Percentiles rank a stretch among this genome's conserved stretches.
phyloP scores from a whole-genome alignment of 35 echinoderm and acorn worm genomes.

The Stichopus chloronotus region DNA sequence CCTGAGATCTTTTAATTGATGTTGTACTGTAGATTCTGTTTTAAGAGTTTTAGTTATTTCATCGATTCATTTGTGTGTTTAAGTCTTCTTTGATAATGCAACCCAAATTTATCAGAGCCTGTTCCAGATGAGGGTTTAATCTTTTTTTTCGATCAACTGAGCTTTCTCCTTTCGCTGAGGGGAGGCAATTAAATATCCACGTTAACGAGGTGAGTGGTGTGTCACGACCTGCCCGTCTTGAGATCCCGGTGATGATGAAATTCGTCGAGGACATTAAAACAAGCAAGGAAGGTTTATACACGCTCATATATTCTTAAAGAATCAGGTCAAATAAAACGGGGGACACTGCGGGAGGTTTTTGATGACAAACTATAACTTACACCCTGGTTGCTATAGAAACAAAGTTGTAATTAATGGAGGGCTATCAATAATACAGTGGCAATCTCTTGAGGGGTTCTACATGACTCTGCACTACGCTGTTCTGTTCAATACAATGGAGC shows the following conservation, averaged over 20 bases:
- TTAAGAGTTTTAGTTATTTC: background rate
- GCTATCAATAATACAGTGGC: background rate
- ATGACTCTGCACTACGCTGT: too few relatives aligned
- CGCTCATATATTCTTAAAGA: background rate
- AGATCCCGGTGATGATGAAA: background rate
- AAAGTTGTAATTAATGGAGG: background rate
- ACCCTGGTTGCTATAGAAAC: background rate
- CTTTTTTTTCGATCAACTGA: too few relatives aligned
- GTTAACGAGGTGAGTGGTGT: too few relatives aligned
- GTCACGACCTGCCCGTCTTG: too few relatives aligned
- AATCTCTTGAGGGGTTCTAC: background rate
- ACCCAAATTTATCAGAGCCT: background rate
- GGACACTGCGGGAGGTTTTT: background rate
- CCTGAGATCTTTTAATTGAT: background rate
- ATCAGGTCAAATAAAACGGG: background rate
- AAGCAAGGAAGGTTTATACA: background rate
- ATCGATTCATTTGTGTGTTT: background rate
- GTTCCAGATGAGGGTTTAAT: background rate
- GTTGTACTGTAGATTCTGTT: background rate
- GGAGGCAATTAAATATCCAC: too few relatives aligned
- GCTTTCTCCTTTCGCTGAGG: too few relatives aligned
- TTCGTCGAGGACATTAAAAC: background rate
- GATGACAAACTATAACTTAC: background rate
- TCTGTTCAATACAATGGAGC: too few relatives aligned
- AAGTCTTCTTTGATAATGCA: background rate